Conservation (phyloP, 2,888 invertebrate genomes). For the Thymelicus lineola region DNA sequence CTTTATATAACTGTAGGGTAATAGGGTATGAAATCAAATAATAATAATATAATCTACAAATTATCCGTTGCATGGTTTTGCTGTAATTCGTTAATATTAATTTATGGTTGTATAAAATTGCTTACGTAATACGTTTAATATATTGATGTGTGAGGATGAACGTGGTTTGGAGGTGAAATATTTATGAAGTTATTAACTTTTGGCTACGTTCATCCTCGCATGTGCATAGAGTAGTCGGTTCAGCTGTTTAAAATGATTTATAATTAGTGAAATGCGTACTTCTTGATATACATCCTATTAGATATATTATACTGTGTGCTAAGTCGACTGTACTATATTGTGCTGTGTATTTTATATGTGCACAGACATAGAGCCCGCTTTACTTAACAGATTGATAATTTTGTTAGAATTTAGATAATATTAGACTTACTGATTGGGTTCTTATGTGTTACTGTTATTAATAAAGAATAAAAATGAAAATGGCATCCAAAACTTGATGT, state of each 20-base stretch:
- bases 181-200: not conserved
- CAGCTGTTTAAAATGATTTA: conserved; percentile 1
- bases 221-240: not conserved
- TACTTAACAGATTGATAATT: conserved; percentile 25
- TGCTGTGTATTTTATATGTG: conserved; percentile 12
- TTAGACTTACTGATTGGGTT: conserved; percentile 4
- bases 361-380: conserved; percentile 10
- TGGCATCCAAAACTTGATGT: not conserved
- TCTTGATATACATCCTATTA: conserved; percentile 16
- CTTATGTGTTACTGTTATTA: not conserved
- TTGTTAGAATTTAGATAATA: conserved; percentile 1
- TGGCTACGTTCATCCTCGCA: not conserved
- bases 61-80: conserved; percentile 48
- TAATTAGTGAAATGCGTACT: conserved; percentile 30
- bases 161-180: not conserved
- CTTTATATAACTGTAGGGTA: conserved; percentile 50
- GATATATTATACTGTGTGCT: conserved; percentile 23
- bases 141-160: not conserved
- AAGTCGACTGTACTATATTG: conserved; percentile 17
- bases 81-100: not conserved
- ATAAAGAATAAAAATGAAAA: conserved; percentile 2
- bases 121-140: not conserved
- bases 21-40: conserved; percentile 55
- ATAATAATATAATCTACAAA: conserved; percentile 53
- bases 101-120: not conserved